A percentile compares a stretch with the other conserved stretches of the same genome.
phyloP scores from a whole-genome alignment of 2,888 invertebrate genomes.

The Cephus pygmeus region DNA sequence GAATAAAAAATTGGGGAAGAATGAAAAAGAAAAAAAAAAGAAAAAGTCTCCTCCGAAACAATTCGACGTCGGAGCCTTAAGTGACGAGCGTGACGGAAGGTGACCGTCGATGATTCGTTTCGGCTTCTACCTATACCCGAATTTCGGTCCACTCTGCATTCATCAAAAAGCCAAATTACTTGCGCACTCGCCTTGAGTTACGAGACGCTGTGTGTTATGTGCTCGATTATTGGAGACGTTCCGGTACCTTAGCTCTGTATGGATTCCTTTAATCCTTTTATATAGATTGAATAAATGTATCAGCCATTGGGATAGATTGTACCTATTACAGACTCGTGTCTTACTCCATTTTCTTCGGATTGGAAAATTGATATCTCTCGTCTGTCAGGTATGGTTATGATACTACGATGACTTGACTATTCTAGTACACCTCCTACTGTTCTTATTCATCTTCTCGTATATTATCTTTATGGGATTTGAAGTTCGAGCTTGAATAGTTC shows the following conservation, averaged over 20 bases:
- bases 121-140: neutral
- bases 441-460: neutral
- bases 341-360: neutral
- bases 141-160: neutral
- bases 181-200: neutral
- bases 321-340: neutral
- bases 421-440: neutral
- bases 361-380: neutral
- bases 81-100: slow-evolving; percentile 1
- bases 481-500: neutral
- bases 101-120: slow-evolving; percentile 1
- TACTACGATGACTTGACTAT: neutral
- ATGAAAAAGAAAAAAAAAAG: neutral
- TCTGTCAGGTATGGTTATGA: no score
- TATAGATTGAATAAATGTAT: neutral
- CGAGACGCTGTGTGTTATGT: neutral
- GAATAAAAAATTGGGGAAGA: neutral
- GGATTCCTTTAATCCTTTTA: neutral
- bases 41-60: neutral
- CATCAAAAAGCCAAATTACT: slow-evolving; percentile 3
- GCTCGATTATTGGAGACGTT: neutral
- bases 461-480: neutral
- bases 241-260: neutral
- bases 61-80: neutral
- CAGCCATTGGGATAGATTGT: neutral